Conservation (phyloP, 2,888 invertebrate genomes). For the Danaus chrysippus region DNA sequence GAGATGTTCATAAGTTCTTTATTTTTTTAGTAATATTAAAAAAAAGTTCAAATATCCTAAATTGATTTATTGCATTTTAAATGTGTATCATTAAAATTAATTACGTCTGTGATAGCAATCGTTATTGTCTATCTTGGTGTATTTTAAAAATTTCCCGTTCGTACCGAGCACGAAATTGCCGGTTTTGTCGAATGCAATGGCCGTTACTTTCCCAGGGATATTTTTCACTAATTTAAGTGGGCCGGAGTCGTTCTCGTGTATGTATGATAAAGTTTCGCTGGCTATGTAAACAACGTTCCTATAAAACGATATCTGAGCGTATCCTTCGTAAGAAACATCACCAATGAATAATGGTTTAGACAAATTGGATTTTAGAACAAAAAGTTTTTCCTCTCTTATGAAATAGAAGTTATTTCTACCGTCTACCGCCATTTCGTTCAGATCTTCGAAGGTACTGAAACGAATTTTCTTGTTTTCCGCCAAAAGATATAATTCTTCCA, state of each 20-base stretch:
- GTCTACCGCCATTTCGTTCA: slow-evolving; percentile 60
- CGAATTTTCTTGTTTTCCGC: slow-evolving; percentile 53
- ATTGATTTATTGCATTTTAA: slow-evolving; percentile 7
- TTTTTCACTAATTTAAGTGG: slow-evolving; percentile 50
- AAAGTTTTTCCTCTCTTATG: slow-evolving; percentile 54
- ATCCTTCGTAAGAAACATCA: slow-evolving; percentile 52
- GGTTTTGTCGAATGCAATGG: slow-evolving; percentile 56
- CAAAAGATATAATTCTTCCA: slow-evolving; percentile 56
- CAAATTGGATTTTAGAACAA: slow-evolving; percentile 47
- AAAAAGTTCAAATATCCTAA: slow-evolving; percentile 1
- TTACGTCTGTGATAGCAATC: slow-evolving; percentile 44
- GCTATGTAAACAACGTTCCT: slow-evolving; percentile 55
- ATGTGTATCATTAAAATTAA: slow-evolving; percentile 9
- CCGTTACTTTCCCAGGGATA: slow-evolving; percentile 52
- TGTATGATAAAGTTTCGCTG: slow-evolving; percentile 52
- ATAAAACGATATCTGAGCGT: slow-evolving; percentile 60
- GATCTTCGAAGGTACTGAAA: slow-evolving; percentile 48
- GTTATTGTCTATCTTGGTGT: slow-evolving; percentile 41
- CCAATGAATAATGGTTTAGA: slow-evolving; percentile 48
- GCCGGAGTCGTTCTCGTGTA: slow-evolving; percentile 55
- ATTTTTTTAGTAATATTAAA: background rate
- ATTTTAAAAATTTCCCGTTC: slow-evolving; percentile 54
- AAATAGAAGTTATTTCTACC: slow-evolving; percentile 63
- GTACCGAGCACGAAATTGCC: slow-evolving; percentile 58
- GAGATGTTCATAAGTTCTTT: too few species aligned